phyloP scores from a whole-genome alignment of 2,797 vertebrate species.

The Cryptoblepharus egeriae region DNA sequence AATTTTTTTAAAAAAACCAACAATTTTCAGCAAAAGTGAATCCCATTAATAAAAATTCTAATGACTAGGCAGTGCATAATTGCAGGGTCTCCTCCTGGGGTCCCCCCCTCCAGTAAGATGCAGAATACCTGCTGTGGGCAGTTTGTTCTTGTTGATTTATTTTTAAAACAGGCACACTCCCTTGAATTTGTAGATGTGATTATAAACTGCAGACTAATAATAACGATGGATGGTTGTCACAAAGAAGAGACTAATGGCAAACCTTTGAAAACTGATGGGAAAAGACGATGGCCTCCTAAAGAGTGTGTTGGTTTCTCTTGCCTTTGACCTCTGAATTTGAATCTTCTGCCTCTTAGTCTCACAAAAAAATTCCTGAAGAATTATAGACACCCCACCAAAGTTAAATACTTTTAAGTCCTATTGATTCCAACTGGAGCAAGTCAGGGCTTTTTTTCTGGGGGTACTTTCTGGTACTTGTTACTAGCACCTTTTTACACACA shows the following conservation, averaged over 20 bases:
- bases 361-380: not conserved
- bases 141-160: not conserved
- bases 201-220: not conserved
- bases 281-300: not conserved
- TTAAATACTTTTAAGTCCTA: not conserved
- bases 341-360: not conserved
- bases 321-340: not conserved
- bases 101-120: not conserved
- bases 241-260: not conserved
- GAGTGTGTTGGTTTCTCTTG: not conserved
- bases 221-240: not conserved
- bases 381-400: not conserved
- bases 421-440: not conserved
- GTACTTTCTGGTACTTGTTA: too few relatives aligned
- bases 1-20: not conserved
- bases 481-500: too few relatives aligned
- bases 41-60: not conserved
- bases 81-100: not conserved
- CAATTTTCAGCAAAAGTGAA: constrained; percentile 15
- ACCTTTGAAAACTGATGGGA: not conserved
- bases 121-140: not conserved
- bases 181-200: not conserved
- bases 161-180: not conserved
- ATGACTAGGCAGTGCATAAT: not conserved
- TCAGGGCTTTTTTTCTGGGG: too few relatives aligned